Conservation (phyloP, 2,797 vertebrate species). For the Protonibea diacanthus region DNA sequence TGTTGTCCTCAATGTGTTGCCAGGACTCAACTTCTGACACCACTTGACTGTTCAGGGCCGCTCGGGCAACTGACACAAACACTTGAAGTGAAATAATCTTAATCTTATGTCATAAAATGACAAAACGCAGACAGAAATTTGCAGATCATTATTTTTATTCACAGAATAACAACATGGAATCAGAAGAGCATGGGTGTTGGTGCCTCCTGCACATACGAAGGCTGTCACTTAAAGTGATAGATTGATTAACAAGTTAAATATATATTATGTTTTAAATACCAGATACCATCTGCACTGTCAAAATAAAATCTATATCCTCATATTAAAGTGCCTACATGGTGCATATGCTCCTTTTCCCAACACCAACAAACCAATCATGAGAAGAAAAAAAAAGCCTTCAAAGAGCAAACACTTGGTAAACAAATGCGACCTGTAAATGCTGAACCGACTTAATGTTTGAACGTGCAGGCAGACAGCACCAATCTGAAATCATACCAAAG, state of each 20-base stretch:
- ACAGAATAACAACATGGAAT: conserved; percentile 46
- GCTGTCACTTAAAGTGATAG: background rate
- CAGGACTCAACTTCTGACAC: too few relatives aligned
- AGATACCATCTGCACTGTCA: conserved; percentile 23
- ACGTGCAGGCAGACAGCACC: background rate
- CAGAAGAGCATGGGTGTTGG: conserved; percentile 5
- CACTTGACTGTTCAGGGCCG: too few relatives aligned
- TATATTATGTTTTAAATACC: conserved; percentile 34
- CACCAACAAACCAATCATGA: conserved; percentile 6
- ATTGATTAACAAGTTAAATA: conserved; percentile 45
- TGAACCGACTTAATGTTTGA: conserved; percentile 26
- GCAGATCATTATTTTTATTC: conserved; percentile 35
- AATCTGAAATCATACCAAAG: conserved; percentile 8
- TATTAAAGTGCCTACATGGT: conserved; percentile 60
- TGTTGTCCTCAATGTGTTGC: too few relatives aligned
- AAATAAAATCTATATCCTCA: conserved; percentile 55
- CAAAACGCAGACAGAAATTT: conserved; percentile 12
- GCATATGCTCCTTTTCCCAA: conserved; percentile 22
- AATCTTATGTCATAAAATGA: too few relatives aligned
- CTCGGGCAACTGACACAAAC: too few relatives aligned
- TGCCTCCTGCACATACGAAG: conserved; percentile 13
- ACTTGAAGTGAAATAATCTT: too few relatives aligned
- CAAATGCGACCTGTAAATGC: conserved; percentile 27
- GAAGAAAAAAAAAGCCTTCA: conserved; percentile 14
- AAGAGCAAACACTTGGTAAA: conserved; percentile 24